phyloP scores from a whole-genome alignment of 2,888 invertebrate genomes.

The Heteromyza rotundicornis region DNA sequence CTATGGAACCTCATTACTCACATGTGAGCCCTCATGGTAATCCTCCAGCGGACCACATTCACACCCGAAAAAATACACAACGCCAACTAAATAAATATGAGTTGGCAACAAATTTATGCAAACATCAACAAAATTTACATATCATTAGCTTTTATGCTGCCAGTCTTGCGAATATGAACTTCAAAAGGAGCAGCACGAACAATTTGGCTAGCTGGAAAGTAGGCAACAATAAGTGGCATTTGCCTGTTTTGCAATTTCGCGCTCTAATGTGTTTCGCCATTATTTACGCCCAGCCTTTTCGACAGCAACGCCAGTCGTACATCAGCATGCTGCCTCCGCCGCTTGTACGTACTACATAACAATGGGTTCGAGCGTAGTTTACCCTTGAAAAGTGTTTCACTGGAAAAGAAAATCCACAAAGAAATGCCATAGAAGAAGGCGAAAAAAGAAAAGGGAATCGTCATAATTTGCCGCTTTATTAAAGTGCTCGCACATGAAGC shows the following conservation, averaged over 20 bases:
- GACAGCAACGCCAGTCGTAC: too few relatives aligned
- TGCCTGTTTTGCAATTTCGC: conserved; percentile 8
- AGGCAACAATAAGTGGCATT: conserved; percentile 5
- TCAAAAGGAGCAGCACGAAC: conserved; percentile 1
- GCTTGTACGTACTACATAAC: too few relatives aligned
- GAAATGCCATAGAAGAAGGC: neutral
- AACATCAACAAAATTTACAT: conserved; percentile 36
- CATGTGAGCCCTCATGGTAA: too few relatives aligned
- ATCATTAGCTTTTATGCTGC: conserved; percentile 35
- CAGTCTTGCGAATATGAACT: conserved; percentile 7
- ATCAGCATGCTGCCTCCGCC: too few relatives aligned
- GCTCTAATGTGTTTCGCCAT: conserved; percentile 16
- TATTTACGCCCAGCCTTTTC: conserved; percentile 17
- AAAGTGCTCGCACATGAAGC: conserved; percentile 9
- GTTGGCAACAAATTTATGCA: conserved; percentile 23
- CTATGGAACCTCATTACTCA: too few relatives aligned
- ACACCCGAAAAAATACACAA: too few relatives aligned
- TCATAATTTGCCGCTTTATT: conserved; percentile 11
- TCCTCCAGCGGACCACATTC: too few relatives aligned
- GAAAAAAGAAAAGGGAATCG: too few relatives aligned
- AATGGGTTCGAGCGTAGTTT: neutral
- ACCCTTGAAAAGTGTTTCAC: neutral
- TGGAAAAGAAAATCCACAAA: neutral
- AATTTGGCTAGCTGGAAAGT: too few relatives aligned
- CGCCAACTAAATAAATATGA: too few relatives aligned